Base-by-base conservation (phyloP, 2,888 invertebrate species). In the Tipula helvola region DNA sequence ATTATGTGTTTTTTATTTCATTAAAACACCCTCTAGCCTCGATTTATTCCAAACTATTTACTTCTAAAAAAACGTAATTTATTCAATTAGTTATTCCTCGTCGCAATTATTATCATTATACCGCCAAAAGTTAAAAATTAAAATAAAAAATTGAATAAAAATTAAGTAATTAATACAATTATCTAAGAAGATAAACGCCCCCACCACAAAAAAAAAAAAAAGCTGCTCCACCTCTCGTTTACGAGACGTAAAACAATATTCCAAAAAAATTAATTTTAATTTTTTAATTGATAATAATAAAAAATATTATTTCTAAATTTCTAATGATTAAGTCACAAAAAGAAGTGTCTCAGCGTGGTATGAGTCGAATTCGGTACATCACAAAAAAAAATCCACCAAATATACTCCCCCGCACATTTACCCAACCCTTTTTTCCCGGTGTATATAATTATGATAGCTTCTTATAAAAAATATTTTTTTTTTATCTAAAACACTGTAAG, bases 401-500 rank as follows among this genome's bases (percentile, higher is more conserved):
- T 44, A 44, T 44, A 44, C 44, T 44, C 52, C 16, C 52, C 28
- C 52, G 52, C n/a, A 3, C 28, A 28, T 28, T 28, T 71, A 28
- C 71, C 10, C 28, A 71, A 71, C 10, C 71, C 71, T 12, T 71
- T 71, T 71, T 71, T 10, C 71, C 71, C 52, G 39, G 71, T 71
- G 71, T 28, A 71, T 71, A 71, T 71, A 71, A 71, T 71, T 71
- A 71, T 71, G 71, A 71, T 71, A 28, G 28, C 28, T 71, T 71
- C 71, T 71, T 71, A 71, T 71, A 71, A 71, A 71, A 71, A 71
- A 71, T 71, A 71, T 52, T 52, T 39, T 13, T 5, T 39, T 71
- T 71, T 71, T 71, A 71, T 71, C 71, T 71, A 71, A 71, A 71
- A 71, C 71, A 71, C 71, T 71, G 71, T 71, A 71, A 71, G 71